Evolutionary conservation across 2,113 vertebrate species (phyloP).

Genomic region (Dipodomys ordii): DNA sequence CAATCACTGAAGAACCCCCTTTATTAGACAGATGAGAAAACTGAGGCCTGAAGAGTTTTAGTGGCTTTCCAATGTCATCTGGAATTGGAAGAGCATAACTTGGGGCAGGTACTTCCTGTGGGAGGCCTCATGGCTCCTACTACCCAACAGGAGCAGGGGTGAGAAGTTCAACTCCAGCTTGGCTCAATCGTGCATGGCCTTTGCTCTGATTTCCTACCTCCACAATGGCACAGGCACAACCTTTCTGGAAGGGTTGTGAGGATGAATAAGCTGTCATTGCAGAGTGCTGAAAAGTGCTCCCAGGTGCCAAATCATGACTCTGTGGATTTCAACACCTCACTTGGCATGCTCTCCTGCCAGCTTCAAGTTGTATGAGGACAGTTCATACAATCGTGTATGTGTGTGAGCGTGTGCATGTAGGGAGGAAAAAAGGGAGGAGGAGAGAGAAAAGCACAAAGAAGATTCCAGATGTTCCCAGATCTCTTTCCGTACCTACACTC

Average conservation of each 20-base stretch:
- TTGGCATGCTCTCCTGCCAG: constrained; percentile 53
- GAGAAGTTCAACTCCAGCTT: constrained; percentile 64
- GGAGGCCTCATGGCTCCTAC: not conserved
- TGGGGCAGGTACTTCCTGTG: not conserved
- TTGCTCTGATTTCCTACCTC: constrained; percentile 46
- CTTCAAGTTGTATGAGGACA: constrained; percentile 53
- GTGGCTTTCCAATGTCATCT: constrained; percentile 21
- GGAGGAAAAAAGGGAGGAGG: not conserved
- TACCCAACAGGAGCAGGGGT: not conserved
- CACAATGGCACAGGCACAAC: not conserved
- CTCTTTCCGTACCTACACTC: not conserved
- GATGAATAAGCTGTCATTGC: constrained; percentile 72
- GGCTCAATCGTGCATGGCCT: not conserved
- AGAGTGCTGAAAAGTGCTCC: constrained; percentile 70
- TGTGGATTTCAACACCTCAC: constrained; percentile 71
- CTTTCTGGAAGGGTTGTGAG: constrained; percentile 61
- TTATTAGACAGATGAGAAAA: not conserved
- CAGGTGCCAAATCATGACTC: constrained; percentile 76
- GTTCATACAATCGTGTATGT: not conserved
- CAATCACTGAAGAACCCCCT: not conserved
- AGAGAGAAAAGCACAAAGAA: not conserved
- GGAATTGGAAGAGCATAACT: not conserved
- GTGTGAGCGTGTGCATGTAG: not conserved
- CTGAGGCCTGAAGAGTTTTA: not conserved
- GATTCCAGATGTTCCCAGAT: not conserved